phyloP scores from a whole-genome alignment of 2,797 vertebrate species.

The Hyperoplus immaculatus region DNA sequence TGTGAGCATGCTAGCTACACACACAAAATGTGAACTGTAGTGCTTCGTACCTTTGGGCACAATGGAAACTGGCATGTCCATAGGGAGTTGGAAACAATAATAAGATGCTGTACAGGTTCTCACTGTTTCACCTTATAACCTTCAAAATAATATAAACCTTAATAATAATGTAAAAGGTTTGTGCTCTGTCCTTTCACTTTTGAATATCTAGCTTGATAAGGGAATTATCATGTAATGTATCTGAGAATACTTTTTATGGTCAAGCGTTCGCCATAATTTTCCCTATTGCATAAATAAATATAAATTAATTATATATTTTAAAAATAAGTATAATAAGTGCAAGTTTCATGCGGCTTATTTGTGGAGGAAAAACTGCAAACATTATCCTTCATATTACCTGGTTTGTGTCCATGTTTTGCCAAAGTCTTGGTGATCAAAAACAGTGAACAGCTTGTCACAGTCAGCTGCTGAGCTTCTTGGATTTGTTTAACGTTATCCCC shows the following conservation, averaged over 20 bases:
- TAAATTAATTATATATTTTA: background rate
- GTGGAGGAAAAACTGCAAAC: background rate
- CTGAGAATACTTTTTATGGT: too few species aligned
- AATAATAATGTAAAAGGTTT: slow-evolving; percentile 27
- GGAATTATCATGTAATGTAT: background rate
- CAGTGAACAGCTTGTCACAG: slow-evolving; percentile 5
- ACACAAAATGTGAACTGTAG: slow-evolving; percentile 47
- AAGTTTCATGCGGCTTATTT: background rate
- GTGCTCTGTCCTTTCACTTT: slow-evolving; percentile 16
- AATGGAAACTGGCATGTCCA: slow-evolving; percentile 36
- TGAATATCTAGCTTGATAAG: background rate
- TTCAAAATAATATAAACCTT: slow-evolving; percentile 59
- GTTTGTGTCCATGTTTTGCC: background rate
- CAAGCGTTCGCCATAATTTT: background rate
- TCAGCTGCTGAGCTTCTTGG: slow-evolving; percentile 19
- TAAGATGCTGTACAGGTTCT: slow-evolving; percentile 47
- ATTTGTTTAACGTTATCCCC: slow-evolving; percentile 32
- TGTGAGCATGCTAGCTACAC: background rate
- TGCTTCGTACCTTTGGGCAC: slow-evolving; percentile 43
- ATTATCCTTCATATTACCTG: background rate
- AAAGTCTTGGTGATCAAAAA: background rate
- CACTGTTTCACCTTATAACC: slow-evolving; percentile 49
- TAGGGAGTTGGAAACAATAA: slow-evolving; percentile 40
- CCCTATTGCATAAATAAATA: background rate
- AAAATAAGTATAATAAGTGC: background rate